A percentile compares a stretch with the other conserved stretches of the same genome.
These are phyloP conservation scores for Chrysolina americana DNA, from an alignment of 2,888 invertebrate species.

Conservation along the genomic window DNA sequence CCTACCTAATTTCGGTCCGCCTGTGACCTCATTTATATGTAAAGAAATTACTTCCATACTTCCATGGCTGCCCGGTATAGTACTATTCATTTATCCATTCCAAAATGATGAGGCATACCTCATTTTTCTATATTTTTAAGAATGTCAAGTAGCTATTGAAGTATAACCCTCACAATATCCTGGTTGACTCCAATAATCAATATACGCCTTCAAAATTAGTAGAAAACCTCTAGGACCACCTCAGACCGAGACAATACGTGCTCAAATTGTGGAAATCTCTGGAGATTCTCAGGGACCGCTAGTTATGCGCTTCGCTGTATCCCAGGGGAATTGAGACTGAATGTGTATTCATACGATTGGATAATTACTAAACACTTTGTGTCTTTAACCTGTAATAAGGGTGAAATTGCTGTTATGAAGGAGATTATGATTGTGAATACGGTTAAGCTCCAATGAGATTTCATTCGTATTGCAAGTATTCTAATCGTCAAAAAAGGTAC, in stretches of 20 bases:
- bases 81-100: too few species aligned
- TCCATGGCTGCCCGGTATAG: too few species aligned
- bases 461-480: too few species aligned
- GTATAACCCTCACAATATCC: background rate
- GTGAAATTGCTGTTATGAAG: background rate
- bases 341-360: slow-evolving; percentile 2
- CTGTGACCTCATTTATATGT: too few species aligned
- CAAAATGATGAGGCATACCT: too few species aligned
- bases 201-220: slow-evolving; percentile 39
- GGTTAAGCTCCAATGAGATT: too few species aligned
- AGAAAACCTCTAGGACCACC: slow-evolving; percentile 22
- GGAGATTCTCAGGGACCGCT: background rate
- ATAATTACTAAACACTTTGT: background rate
- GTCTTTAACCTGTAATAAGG: background rate
- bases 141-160: slow-evolving; percentile 7
- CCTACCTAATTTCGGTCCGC: too few species aligned
- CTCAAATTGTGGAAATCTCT: slow-evolving; percentile 19
- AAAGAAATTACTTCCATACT: too few species aligned
- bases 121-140: too few species aligned
- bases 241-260: slow-evolving; percentile 6
- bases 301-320: background rate
- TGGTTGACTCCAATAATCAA: slow-evolving; percentile 32
- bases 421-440: too few species aligned
- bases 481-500: too few species aligned
- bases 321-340: slow-evolving; percentile 1